A percentile compares a stretch with the other conserved stretches of the same genome.
Conservation (phyloP, 1,140 invertebrate genomes). For the Pseudomyrmex flavicornis region DNA sequence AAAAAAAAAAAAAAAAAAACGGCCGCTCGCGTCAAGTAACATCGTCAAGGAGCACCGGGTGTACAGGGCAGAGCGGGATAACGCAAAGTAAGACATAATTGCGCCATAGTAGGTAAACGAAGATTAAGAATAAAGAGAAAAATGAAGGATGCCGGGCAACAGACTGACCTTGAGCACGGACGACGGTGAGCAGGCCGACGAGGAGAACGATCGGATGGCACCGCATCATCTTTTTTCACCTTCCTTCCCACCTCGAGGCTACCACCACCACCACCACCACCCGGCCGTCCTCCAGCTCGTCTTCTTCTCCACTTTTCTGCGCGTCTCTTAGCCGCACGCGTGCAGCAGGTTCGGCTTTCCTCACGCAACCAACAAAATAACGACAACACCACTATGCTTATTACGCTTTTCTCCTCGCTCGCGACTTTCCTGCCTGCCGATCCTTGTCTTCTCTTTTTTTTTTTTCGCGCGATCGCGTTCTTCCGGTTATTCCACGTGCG, state of each 20-base stretch:
- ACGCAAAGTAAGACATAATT: conserved; percentile 49
- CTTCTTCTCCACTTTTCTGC: conserved; percentile 19
- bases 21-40: neutral
- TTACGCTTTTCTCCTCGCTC: neutral
- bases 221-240: conserved; percentile 79
- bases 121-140: conserved; percentile 40
- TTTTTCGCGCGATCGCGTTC: conserved; percentile 11
- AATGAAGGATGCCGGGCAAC: conserved; percentile 46
- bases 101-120: conserved; percentile 28
- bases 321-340: conserved; percentile 23
- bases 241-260: conserved; percentile 71
- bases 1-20: neutral
- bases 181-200: conserved; percentile 78
- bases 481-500: neutral
- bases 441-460: neutral
- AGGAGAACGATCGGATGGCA: conserved; percentile 78
- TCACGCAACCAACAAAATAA: conserved; percentile 21
- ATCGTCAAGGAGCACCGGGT: conserved; percentile 21
- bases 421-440: neutral
- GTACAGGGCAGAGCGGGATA: conserved; percentile 13
- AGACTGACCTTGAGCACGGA: conserved; percentile 82
- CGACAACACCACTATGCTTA: conserved; percentile 25
- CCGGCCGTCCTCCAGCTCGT: conserved; percentile 73
- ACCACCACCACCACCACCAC: conserved; percentile 22
- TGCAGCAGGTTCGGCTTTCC: conserved; percentile 3